A percentile compares a stretch with the other conserved stretches of the same genome.
These are phyloP conservation scores for Leucania comma DNA, from an alignment of 2,888 invertebrate species.

Conservation along the genomic window DNA sequence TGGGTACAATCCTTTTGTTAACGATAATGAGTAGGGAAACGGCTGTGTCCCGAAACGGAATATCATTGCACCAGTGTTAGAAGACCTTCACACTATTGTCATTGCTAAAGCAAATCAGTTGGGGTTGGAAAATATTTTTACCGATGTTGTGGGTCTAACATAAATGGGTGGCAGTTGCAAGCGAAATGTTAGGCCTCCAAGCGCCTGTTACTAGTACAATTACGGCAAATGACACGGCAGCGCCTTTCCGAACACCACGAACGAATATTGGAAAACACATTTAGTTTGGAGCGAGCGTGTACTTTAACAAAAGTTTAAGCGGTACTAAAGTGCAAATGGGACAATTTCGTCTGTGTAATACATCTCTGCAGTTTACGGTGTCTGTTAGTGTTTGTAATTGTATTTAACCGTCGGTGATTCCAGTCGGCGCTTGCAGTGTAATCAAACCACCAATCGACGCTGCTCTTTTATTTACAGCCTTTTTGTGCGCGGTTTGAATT, in stretches of 20 bases:
- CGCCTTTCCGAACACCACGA: slow-evolving; percentile 70
- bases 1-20: slow-evolving; percentile 81
- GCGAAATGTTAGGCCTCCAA: slow-evolving; percentile 74
- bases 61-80: slow-evolving; percentile 56
- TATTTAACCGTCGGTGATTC: slow-evolving; percentile 61
- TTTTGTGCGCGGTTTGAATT: slow-evolving; percentile 38
- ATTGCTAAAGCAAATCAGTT: slow-evolving; percentile 60
- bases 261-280: slow-evolving; percentile 68
- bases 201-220: slow-evolving; percentile 79
- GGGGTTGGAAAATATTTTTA: slow-evolving; percentile 60
- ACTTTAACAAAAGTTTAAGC: slow-evolving; percentile 67
- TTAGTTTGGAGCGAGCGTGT: slow-evolving; percentile 61
- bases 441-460: slow-evolving; percentile 61
- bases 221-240: slow-evolving; percentile 76
- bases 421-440: slow-evolving; percentile 52
- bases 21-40: slow-evolving; percentile 80
- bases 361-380: slow-evolving; percentile 63
- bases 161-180: slow-evolving; percentile 71
- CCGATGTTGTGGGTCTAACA: slow-evolving; percentile 67
- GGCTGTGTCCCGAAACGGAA: slow-evolving; percentile 75
- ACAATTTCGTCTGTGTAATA: slow-evolving; percentile 66
- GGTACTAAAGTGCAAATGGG: slow-evolving; percentile 67
- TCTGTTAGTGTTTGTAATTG: slow-evolving; percentile 63
- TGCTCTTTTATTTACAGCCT: slow-evolving; percentile 52
- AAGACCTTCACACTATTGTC: slow-evolving; percentile 60